Conservation (phyloP, 1,140 invertebrate genomes). For the Papilio helenus region DNA sequence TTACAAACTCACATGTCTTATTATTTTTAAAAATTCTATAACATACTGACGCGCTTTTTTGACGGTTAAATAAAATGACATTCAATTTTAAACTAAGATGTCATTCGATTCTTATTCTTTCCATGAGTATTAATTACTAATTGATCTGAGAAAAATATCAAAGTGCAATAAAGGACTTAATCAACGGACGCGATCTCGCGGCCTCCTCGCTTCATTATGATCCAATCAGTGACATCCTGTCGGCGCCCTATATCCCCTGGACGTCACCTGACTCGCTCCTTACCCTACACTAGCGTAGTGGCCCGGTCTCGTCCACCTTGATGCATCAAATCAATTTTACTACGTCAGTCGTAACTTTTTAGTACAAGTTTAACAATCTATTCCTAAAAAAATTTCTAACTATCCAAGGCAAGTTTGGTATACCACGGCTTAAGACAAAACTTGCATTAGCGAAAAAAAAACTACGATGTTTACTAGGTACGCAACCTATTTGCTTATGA, state of each 20-base stretch:
- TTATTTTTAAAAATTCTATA: no score
- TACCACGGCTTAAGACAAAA: background rate
- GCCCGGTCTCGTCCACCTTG: background rate
- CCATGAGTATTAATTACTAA: background rate
- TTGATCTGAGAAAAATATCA: background rate
- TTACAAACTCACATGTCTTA: no score
- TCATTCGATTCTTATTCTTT: no score
- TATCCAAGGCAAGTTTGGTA: no score
- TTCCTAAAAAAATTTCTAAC: no score
- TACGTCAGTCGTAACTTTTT: no score
- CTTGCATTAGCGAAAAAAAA: background rate
- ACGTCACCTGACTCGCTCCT: conserved; percentile 20
- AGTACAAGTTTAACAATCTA: no score
- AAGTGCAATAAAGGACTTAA: background rate
- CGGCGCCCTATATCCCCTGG: conserved; percentile 32
- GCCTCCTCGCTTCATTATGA: background rate
- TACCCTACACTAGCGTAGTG: background rate
- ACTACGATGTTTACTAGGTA: background rate
- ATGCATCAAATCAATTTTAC: background rate
- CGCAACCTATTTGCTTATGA: background rate
- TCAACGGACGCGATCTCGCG: background rate
- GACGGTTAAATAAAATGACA: no score
- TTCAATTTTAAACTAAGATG: no score
- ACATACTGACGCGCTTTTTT: no score
- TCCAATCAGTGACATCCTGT: conserved; percentile 31